These are phyloP conservation scores for Fistularia tabacaria DNA, from an alignment of 2,797 vertebrate species.

Conservation along the genomic window DNA sequence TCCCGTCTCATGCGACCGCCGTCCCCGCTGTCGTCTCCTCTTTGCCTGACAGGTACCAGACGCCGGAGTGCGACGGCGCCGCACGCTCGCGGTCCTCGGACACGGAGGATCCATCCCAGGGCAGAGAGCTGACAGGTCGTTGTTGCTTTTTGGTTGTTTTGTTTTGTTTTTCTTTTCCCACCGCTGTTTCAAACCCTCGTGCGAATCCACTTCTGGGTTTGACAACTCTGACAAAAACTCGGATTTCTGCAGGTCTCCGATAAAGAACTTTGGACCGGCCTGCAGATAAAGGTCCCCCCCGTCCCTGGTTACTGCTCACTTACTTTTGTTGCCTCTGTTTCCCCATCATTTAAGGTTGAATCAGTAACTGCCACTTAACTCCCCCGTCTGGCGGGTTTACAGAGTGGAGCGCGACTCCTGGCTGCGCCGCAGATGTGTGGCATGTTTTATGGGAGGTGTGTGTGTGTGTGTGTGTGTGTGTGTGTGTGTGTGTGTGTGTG, in stretches of 20 bases:
- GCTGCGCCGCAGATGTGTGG: conserved; percentile 78
- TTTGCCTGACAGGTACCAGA: conserved; percentile 83
- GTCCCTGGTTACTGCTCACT: conserved; percentile 56
- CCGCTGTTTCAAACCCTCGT: background rate
- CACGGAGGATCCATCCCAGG: conserved; percentile 89
- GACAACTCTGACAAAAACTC: background rate
- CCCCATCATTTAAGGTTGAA: conserved; percentile 62
- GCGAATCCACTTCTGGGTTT: background rate
- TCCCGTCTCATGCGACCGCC: conserved; percentile 2
- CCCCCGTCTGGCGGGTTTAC: conserved; percentile 76
- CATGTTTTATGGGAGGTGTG: conserved; percentile 70
- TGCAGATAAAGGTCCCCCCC: conserved; percentile 7
- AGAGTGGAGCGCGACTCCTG: conserved; percentile 72
- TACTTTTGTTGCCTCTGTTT: conserved; percentile 60
- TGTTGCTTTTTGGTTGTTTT: conserved; percentile 2
- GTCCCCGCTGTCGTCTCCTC: conserved; percentile 14
- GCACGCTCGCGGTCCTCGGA: conserved; percentile 82
- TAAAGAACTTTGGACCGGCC: background rate
- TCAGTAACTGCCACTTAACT: conserved; percentile 71
- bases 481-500: conserved; percentile 47
- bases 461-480: conserved; percentile 45
- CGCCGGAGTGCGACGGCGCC: conserved; percentile 87
- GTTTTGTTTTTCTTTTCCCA: background rate
- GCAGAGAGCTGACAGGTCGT: conserved; percentile 90
- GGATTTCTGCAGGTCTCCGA: too few species aligned